Evolutionary conservation across 2,797 vertebrate species (phyloP).

Genomic region (Columba guinea): DNA sequence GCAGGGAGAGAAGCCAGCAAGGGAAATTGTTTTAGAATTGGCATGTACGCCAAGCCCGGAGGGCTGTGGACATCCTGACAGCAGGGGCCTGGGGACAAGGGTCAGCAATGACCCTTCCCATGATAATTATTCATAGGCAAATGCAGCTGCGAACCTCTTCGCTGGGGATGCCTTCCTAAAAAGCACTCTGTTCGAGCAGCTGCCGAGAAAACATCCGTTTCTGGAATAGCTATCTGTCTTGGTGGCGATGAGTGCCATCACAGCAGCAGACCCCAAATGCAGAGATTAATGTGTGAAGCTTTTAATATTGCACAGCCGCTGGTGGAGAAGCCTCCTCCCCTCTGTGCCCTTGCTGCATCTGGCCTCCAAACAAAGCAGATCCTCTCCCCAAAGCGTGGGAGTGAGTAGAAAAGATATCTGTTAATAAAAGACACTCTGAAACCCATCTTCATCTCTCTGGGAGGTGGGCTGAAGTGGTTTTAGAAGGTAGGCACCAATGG

Average conservation of each 20-base stretch:
- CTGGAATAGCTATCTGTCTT: not conserved
- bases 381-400: not conserved
- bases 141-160: slow-evolving; percentile 7
- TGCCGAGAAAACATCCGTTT: slow-evolving; percentile 23
- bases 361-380: not conserved
- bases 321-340: not conserved
- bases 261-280: not conserved
- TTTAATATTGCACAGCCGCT: slow-evolving; percentile 5
- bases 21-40: not conserved
- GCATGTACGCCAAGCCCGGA: not conserved
- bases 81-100: not conserved
- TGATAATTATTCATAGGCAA: slow-evolving; percentile 32
- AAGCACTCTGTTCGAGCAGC: not conserved
- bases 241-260: not conserved
- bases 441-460: not conserved
- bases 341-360: not conserved
- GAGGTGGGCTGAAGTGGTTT: not conserved
- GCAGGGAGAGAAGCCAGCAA: fast-evolving
- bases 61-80: slow-evolving; percentile 36
- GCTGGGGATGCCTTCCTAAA: not conserved
- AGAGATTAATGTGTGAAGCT: not conserved
- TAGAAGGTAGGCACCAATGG: not conserved
- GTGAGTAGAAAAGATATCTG: not conserved
- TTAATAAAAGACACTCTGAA: not conserved
- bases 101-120: slow-evolving; percentile 32